phyloP scores from a whole-genome alignment of 2,888 invertebrate genomes.

The Tiliacea aurago region DNA sequence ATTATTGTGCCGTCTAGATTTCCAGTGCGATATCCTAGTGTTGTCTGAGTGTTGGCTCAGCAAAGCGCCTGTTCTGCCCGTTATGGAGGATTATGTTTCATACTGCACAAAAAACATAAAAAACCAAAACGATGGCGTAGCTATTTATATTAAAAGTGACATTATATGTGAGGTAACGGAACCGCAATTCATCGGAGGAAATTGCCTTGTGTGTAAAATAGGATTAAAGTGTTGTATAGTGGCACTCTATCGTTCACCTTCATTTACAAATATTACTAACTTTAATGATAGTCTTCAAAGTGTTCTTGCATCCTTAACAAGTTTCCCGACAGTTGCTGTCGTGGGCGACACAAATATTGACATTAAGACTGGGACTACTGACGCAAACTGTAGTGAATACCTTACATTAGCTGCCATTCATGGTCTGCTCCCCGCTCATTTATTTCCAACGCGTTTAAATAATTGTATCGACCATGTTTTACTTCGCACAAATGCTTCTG shows the following conservation, averaged over 20 bases:
- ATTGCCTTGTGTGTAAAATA: background rate
- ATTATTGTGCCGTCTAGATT: no score
- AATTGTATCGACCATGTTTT: background rate
- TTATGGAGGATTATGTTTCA: background rate
- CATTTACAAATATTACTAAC: background rate
- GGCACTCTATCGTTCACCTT: background rate
- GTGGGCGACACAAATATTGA: background rate
- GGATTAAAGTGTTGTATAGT: background rate
- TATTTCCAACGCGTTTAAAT: background rate
- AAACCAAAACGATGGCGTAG: no score
- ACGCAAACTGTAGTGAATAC: background rate
- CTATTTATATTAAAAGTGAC: no score
- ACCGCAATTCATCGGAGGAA: background rate
- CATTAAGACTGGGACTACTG: background rate
- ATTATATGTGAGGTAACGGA: background rate
- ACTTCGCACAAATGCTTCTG: background rate
- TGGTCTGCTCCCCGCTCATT: background rate
- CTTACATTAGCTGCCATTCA: background rate
- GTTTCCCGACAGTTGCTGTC: background rate
- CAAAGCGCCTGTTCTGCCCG: no score
- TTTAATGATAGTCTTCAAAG: background rate
- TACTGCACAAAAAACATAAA: no score
- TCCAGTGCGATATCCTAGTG: no score
- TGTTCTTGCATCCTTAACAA: background rate
- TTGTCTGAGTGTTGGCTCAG: no score